Conservation (phyloP, 2,113 vertebrate genomes). For the Tachysurus vachellii region DNA sequence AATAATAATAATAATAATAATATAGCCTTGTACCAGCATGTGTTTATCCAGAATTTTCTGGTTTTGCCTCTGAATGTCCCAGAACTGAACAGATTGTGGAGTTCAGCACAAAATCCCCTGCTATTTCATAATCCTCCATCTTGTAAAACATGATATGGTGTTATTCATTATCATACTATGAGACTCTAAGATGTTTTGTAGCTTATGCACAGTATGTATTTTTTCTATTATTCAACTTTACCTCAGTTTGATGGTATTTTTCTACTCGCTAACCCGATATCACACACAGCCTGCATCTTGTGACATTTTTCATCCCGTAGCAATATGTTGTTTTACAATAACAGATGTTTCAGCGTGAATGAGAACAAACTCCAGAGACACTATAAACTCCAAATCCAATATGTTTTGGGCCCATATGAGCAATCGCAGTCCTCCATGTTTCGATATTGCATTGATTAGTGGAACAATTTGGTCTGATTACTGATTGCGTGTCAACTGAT, state of each 20-base stretch:
- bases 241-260: slow-evolving; percentile 25
- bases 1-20: background rate
- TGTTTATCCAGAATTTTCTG: background rate
- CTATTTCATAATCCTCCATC: background rate
- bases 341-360: slow-evolving; percentile 51
- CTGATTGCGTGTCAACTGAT: slow-evolving; percentile 76
- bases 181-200: background rate
- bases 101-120: background rate
- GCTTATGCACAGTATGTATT: background rate
- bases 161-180: background rate
- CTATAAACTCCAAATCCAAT: slow-evolving; percentile 46
- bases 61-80: background rate
- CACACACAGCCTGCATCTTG: background rate
- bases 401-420: slow-evolving; percentile 54
- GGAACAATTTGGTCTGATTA: slow-evolving; percentile 77
- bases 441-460: slow-evolving; percentile 73
- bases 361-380: slow-evolving; percentile 43
- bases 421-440: slow-evolving; percentile 65
- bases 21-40: background rate
- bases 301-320: slow-evolving; percentile 25
- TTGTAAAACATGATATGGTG: background rate
- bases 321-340: slow-evolving; percentile 43
- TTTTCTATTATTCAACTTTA: slow-evolving; percentile 13
- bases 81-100: background rate
- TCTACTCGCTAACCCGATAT: slow-evolving; percentile 22